These are phyloP conservation scores for Propithecus coquereli DNA, from an alignment of 2,113 vertebrate genomes.

Conservation along the genomic window DNA sequence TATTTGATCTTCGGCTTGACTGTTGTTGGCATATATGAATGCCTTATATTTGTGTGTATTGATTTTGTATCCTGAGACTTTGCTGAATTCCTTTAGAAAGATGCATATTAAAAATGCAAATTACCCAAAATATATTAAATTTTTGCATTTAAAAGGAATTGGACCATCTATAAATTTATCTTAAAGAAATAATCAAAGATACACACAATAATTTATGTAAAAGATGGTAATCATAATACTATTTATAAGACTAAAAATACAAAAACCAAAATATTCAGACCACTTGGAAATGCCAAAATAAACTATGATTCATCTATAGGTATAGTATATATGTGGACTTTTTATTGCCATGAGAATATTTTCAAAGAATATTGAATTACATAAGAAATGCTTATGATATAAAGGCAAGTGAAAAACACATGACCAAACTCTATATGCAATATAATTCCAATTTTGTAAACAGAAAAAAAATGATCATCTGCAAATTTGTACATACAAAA, in stretches of 20 bases:
- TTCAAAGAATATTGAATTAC: background rate
- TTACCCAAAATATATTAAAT: background rate
- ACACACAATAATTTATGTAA: background rate
- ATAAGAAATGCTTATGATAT: background rate
- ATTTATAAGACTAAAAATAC: background rate
- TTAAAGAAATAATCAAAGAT: conserved; percentile 42
- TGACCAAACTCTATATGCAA: background rate
- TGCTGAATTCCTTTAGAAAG: conserved; percentile 3
- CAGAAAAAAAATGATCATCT: background rate
- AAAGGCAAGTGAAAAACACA: conserved; percentile 19
- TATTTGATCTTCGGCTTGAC: no score
- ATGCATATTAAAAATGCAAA: conserved; percentile 26
- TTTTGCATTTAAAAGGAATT: conserved; percentile 21
- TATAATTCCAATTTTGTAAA: conserved; percentile 6
- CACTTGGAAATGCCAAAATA: background rate
- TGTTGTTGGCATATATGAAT: no score
- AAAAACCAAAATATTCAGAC: background rate
- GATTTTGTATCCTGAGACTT: no score
- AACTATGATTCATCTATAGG: background rate
- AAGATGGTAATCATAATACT: background rate
- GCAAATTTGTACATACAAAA: background rate
- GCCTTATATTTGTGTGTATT: no score
- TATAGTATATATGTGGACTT: background rate
- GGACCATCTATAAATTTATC: background rate
- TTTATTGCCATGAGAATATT: background rate